phyloP scores from a whole-genome alignment of 2,888 invertebrate genomes.

The Ichneumon xanthorius region DNA sequence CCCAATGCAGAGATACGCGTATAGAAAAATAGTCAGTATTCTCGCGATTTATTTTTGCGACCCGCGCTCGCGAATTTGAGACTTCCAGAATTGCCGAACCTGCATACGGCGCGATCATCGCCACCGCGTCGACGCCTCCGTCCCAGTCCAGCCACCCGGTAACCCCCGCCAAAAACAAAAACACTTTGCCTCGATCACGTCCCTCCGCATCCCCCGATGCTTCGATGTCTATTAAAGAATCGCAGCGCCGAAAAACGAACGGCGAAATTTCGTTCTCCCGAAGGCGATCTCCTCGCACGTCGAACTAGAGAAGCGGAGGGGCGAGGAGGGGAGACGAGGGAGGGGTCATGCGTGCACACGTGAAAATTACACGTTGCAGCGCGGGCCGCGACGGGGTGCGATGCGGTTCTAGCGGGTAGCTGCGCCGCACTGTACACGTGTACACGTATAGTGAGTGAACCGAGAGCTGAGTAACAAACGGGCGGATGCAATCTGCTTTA shows the following conservation, averaged over 20 bases:
- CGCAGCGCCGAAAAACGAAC: conserved; percentile 23
- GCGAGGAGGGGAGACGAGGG: conserved; percentile 4
- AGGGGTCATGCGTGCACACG: conserved; percentile 52
- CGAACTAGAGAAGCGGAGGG: conserved; percentile 27
- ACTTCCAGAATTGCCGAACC: conserved; percentile 47
- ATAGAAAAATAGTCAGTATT: neutral
- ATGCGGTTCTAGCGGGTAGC: conserved; percentile 48
- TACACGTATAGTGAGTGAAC: neutral
- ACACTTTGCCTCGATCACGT: conserved; percentile 24
- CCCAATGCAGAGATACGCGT: too few species aligned
- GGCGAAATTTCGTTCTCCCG: conserved; percentile 5
- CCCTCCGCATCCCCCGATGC: neutral
- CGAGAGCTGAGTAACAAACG: neutral
- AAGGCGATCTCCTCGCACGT: conserved; percentile 1
- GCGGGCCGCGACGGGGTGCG: conserved; percentile 44
- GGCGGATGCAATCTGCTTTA: neutral
- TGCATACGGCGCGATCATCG: neutral
- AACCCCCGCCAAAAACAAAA: neutral
- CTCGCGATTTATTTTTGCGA: conserved; percentile 51
- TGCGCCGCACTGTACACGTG: conserved; percentile 12
- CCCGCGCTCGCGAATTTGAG: conserved; percentile 40
- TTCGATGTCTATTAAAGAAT: conserved; percentile 39
- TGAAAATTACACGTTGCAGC: conserved; percentile 77
- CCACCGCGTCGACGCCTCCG: neutral
- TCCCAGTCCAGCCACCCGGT: conserved; percentile 16